phyloP scores from a whole-genome alignment of 2,797 vertebrate genomes.

The Cyclura pinguis region DNA sequence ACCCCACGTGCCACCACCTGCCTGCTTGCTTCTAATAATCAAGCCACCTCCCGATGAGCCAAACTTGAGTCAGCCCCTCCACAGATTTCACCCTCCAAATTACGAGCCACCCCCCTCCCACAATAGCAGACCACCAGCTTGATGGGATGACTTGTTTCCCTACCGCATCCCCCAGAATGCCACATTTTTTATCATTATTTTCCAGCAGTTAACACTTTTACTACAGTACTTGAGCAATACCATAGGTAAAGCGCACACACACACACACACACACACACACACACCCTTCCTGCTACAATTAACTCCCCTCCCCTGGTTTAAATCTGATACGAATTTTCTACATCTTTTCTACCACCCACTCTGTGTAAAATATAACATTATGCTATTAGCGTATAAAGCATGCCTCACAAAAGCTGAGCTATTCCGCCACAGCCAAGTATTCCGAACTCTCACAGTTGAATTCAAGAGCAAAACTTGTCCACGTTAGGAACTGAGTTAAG shows the following conservation, averaged over 20 bases:
- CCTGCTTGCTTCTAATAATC: background rate
- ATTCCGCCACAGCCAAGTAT: no score
- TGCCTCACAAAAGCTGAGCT: background rate
- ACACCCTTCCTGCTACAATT: background rate
- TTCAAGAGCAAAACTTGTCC: background rate
- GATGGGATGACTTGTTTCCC: no score
- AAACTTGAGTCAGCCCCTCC: no score
- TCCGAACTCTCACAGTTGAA: no score
- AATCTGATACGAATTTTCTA: background rate
- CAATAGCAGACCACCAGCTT: background rate
- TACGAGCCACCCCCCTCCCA: no score
- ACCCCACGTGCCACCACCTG: background rate
- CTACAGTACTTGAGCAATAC: background rate
- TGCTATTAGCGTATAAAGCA: background rate
- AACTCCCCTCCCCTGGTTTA: background rate
- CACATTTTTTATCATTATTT: background rate
- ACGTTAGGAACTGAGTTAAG: background rate
- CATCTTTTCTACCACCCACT: background rate
- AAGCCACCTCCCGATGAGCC: background rate
- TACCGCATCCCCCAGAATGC: background rate
- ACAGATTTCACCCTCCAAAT: background rate
- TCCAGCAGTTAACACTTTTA: no score
- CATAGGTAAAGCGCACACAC: background rate
- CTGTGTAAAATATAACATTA: no score
- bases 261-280: no score